Evolutionary conservation across 2,888 invertebrate species (phyloP).

Genomic region (Pheosia tremula): DNA sequence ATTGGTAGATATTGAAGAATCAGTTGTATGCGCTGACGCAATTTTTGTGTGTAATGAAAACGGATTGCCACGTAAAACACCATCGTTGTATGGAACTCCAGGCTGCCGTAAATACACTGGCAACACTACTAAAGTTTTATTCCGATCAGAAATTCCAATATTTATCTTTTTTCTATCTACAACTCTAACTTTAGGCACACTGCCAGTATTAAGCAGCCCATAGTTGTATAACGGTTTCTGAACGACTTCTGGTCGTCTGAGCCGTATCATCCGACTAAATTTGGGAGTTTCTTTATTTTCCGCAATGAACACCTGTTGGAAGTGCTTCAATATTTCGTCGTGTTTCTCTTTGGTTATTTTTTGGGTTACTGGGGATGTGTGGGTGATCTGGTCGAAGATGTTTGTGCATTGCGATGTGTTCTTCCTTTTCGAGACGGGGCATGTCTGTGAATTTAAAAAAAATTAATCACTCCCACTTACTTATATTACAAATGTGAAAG

Average conservation of each 20-base stretch:
- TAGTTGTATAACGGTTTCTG: conserved; percentile 51
- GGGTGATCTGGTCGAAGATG: conserved; percentile 53
- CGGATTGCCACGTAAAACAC: conserved; percentile 33
- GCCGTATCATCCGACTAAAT: conserved; percentile 12
- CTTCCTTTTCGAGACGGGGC: conserved; percentile 58
- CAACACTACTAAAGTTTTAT: conserved; percentile 49
- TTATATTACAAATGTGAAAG: too few species aligned
- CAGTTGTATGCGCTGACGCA: conserved; percentile 16
- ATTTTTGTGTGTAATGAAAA: conserved; percentile 35
- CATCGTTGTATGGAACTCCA: conserved; percentile 39
- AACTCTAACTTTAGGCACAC: conserved; percentile 52
- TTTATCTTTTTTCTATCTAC: conserved; percentile 51
- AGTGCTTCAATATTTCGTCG: conserved; percentile 47
- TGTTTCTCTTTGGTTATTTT: conserved; percentile 38
- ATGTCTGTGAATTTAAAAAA: conserved; percentile 61
- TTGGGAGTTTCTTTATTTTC: conserved; percentile 10
- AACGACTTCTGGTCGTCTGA: conserved; percentile 19
- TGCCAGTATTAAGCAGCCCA: conserved; percentile 49
- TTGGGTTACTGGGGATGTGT: conserved; percentile 38
- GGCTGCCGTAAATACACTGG: conserved; percentile 62
- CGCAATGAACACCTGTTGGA: conserved; percentile 49
- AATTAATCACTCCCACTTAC: too few species aligned
- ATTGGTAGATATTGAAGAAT: conserved; percentile 10
- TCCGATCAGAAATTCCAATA: conserved; percentile 5
- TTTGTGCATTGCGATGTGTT: conserved; percentile 52